Evolutionary conservation across 2,888 invertebrate species (phyloP).

Genomic region (Lycocerus yunnanus): DNA sequence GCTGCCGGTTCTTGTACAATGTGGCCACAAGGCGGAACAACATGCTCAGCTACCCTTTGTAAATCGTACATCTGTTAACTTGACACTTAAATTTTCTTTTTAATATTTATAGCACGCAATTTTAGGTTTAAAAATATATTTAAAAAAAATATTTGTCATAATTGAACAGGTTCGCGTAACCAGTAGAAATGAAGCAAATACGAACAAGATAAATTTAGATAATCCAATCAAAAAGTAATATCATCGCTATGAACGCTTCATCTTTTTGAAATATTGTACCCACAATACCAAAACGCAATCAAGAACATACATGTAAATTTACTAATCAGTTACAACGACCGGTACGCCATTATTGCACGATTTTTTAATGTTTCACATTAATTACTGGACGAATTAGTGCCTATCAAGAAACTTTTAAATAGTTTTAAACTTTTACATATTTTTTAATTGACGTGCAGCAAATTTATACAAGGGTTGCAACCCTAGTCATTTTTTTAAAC

Average conservation of each 20-base stretch:
- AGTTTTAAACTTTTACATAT: not conserved
- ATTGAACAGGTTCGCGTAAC: not conserved
- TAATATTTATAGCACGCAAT: not conserved
- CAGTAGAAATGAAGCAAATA: not conserved
- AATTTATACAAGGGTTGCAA: constrained; percentile 30
- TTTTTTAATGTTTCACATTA: constrained; percentile 5
- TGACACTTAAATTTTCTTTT: not conserved
- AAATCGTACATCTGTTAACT: constrained; percentile 26
- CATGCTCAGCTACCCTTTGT: constrained; percentile 21
- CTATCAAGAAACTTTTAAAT: not conserved
- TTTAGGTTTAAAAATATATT: not conserved
- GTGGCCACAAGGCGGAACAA: constrained; percentile 33
- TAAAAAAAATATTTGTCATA: not conserved
- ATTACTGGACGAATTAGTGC: constrained; percentile 5
- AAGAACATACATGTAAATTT: constrained; percentile 27
- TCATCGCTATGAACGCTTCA: constrained; percentile 23
- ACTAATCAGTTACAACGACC: constrained; percentile 16
- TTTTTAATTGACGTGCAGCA: constrained; percentile 20
- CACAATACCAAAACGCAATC: constrained; percentile 26
- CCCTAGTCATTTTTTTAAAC: constrained; percentile 31
- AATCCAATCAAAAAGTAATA: constrained; percentile 32
- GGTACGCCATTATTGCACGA: constrained; percentile 7
- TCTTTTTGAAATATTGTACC: constrained; percentile 31
- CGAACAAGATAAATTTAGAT: constrained; percentile 21
- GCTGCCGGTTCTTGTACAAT: constrained; percentile 24